Evolutionary conservation across 2,113 vertebrate genomes (phyloP).

Genomic region (Telmatochromis sp.): DNA sequence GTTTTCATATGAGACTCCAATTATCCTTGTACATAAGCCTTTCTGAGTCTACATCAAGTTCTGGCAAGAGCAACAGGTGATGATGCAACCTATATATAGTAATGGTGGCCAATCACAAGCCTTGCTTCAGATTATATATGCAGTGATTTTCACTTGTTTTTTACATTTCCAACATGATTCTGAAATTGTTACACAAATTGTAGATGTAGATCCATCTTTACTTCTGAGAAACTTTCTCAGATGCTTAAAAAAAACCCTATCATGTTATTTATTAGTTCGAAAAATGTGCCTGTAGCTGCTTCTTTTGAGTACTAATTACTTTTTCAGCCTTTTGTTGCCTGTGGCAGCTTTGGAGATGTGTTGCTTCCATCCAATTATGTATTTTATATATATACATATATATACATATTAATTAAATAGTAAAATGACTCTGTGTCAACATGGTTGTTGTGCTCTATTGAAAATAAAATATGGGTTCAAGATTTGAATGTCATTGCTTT

Average conservation of each 20-base stretch:
- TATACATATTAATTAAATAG: neutral
- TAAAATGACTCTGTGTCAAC: neutral
- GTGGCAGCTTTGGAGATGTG: neutral
- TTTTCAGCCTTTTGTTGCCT: neutral
- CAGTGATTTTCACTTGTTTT: neutral
- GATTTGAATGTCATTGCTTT: neutral
- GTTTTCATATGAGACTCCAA: neutral
- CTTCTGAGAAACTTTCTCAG: neutral
- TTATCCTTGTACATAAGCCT: neutral
- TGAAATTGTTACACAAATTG: neutral
- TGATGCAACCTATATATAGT: neutral
- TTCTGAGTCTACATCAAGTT: neutral
- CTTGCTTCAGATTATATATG: neutral
- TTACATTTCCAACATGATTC: neutral
- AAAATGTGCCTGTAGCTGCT: neutral
- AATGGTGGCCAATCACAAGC: neutral
- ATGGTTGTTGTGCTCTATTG: neutral
- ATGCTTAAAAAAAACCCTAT: neutral
- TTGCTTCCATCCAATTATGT: neutral
- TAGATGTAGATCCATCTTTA: neutral
- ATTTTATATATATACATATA: neutral
- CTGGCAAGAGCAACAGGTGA: fast-evolving
- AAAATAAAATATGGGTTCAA: neutral
- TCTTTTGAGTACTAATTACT: neutral
- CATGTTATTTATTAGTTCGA: neutral